Evolutionary conservation across 2,113 vertebrate genomes (phyloP), one percentile per base, ranked within the genome.

Genomic region (Cercopithecus mona): DNA sequence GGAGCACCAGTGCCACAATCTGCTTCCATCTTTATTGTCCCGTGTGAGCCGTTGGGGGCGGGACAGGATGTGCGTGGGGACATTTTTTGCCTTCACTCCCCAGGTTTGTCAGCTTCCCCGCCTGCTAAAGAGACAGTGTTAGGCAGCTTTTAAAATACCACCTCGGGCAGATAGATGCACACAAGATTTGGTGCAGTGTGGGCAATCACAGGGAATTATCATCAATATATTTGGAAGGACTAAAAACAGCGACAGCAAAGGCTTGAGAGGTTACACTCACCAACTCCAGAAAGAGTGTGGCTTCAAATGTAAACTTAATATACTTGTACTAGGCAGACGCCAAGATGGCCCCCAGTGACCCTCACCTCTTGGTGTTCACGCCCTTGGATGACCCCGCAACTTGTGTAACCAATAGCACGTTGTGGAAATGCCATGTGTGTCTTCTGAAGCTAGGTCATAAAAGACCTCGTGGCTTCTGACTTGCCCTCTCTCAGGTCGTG

Each of bases 21-120:
- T 20, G 5, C 72, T 40, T n/a, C 30, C 3, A 3, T 17, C 48
- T 38, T 10, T 38, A 1, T 14, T 5, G 61, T 48, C 45, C 22
- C 0, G 35, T 2, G 0, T 0, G 14, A 52, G 43, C 82, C 1
- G 0, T 1, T 0, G 22, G 30, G 14, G 17, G 1, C 0, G 3
- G 38, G 27, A 61, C 0, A 0, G 10, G 7, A 9, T 12, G 4
- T 7, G 35, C 6, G 5, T 4, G 11, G 52, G 66, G 48, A n/a
- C 17, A 11, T n/a, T 59, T 40, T 40, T 45, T 38, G 66, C 55
- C 30, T 10, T 4, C 9, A 11, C 45, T 1, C 2, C 17, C 10
- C n/a, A 35, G n/a, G 72, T 13, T 20, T 48, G 59, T 59, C 17
- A 2, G 66, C 13, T 68, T 52, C 10, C 48, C 48, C 17, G 17